A percentile compares a stretch with the other conserved stretches of the same genome.
phyloP scores from a whole-genome alignment of 2,888 invertebrate genomes.

The Bugula neritina region DNA sequence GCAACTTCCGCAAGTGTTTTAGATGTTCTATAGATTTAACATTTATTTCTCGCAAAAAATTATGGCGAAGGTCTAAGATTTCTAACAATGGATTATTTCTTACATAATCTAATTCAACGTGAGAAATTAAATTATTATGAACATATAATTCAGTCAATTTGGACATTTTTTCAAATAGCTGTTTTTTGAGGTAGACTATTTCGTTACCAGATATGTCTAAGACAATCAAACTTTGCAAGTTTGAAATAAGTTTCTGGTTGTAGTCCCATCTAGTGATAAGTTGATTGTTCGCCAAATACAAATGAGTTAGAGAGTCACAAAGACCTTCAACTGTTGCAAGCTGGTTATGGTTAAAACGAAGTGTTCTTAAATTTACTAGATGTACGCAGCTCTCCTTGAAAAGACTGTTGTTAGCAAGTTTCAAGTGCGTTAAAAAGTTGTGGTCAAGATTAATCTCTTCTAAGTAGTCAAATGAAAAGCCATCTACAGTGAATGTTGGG shows the following conservation, averaged over 20 bases:
- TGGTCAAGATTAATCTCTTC: background rate
- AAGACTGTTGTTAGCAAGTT: background rate
- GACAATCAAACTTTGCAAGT: background rate
- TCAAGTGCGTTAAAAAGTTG: background rate
- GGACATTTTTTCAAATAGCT: background rate
- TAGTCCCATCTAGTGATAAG: background rate
- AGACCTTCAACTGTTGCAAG: background rate
- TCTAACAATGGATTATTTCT: background rate
- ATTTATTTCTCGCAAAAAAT: background rate
- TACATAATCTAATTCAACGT: background rate
- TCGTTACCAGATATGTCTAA: background rate
- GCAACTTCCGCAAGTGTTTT: background rate
- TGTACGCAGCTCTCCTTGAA: background rate
- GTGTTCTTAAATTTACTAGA: background rate
- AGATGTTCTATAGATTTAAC: background rate
- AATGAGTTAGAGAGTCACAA: background rate
- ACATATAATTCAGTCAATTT: background rate
- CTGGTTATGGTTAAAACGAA: background rate
- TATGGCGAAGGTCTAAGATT: background rate
- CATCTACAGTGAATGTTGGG: background rate
- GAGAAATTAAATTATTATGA: background rate
- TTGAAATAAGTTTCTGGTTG: background rate
- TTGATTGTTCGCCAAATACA: background rate
- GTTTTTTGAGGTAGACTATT: background rate
- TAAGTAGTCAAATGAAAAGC: background rate